A percentile compares a stretch with the other conserved stretches of the same genome.
Evolutionary conservation across 2,113 vertebrate genomes (phyloP).

Genomic region (Oryzias curvinotus): DNA sequence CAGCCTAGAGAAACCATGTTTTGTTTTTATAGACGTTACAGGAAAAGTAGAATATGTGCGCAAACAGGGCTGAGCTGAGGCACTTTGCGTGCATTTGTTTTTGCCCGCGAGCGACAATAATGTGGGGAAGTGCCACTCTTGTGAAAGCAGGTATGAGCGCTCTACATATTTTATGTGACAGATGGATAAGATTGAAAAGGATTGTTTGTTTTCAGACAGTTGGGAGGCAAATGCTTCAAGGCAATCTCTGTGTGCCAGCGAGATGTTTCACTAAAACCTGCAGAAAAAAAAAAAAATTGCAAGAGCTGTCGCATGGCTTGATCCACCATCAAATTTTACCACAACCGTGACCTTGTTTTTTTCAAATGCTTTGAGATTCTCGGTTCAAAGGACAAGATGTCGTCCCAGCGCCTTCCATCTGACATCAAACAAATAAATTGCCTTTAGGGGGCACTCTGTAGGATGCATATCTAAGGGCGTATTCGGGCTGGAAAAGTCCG

Average conservation of each 20-base stretch:
- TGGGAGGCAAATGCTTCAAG: constrained; percentile 53
- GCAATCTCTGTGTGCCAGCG: constrained; percentile 35
- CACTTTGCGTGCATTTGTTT: constrained; percentile 62
- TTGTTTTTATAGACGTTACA: constrained; percentile 71
- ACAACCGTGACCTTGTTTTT: constrained; percentile 9
- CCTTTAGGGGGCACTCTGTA: constrained; percentile 55
- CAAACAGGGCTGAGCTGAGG: constrained; percentile 58
- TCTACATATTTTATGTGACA: constrained; percentile 69
- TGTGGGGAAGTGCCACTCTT: constrained; percentile 48
- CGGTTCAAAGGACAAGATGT: constrained; percentile 1
- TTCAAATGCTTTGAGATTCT: constrained; percentile 13
- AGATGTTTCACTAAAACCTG: constrained; percentile 22
- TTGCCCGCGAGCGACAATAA: constrained; percentile 68
- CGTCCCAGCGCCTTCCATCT: too few relatives aligned
- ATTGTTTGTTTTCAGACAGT: constrained; percentile 63
- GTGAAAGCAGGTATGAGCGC: constrained; percentile 64
- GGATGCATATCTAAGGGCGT: too few relatives aligned
- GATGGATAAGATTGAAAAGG: constrained; percentile 63
- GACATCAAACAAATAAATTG: background rate
- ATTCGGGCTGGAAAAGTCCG: too few relatives aligned
- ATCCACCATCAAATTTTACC: constrained; percentile 19
- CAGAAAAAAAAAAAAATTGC: constrained; percentile 28
- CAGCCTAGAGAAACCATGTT: constrained; percentile 65
- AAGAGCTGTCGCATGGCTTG: constrained; percentile 13
- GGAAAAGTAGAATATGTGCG: constrained; percentile 55